Evolutionary conservation across 2,797 vertebrate species (phyloP), one percentile per base, ranked within the genome.

Genomic region (Cephalopachus bancanus): DNA sequence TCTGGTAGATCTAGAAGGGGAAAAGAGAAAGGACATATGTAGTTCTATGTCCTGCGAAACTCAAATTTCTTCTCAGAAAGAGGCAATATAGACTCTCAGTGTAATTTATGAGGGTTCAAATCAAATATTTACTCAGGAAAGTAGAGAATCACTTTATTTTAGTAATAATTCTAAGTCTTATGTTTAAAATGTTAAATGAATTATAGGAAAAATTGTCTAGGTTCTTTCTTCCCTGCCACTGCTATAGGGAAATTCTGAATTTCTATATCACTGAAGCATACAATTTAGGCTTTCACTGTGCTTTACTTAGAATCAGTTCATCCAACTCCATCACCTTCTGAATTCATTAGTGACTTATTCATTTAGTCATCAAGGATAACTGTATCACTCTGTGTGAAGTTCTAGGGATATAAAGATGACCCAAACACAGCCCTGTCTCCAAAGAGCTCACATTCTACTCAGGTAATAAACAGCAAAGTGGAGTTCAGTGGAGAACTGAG

Each of bases 51-150:
- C 95, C 94, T 97, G 96, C 92, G 95, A 98, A 97, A 96, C 95
- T 97, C 94, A 97, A 97, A 97, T 88, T 97, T 86, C 84, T 97
- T 97, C 95, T 97, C 83, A 84, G 72, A 97, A 89, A 91, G 91
- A 95, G 93, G 76, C 49, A 64, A 2, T 20, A 2, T 44, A 24
- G 44, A 30, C 26, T 79, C 94, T 91, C 67, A 53, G 33, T 74
- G 53, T 28, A 71, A 71, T 76, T 94, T 83, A 62, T 88, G 12
- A 94, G 37, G 16, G 9, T 75, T 90, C 59, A 93, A 78, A 81
- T 81, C 20, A 92, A 75, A 93, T 79, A 10, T 69, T 11, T 44
- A 78, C 30, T 12, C 17, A 84, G 10, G 51, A 85, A 81, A 57
- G 19, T 87, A 19, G 10, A 17, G 11, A 2, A 26, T 94, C 71